These are phyloP conservation scores for Phlogophora meticulosa DNA, from an alignment of 2,888 invertebrate genomes.

Conservation along the genomic window DNA sequence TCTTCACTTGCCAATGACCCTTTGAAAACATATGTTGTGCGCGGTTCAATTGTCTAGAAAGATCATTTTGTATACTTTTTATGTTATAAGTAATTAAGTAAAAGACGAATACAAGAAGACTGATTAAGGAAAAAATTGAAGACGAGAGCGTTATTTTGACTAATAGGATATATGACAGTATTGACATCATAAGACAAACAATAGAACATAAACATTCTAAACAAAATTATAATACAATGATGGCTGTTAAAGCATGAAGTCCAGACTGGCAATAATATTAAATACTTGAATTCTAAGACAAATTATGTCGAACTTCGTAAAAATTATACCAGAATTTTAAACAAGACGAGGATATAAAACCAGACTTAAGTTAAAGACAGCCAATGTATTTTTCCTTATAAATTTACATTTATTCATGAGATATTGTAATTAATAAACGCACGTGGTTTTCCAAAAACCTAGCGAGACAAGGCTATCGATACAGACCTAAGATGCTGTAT, in stretches of 20 bases:
- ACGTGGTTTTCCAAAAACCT: slow-evolving; percentile 9
- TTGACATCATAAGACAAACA: slow-evolving; percentile 21
- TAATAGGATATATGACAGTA: neutral
- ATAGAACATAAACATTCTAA: slow-evolving; percentile 21
- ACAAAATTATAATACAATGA: slow-evolving; percentile 16
- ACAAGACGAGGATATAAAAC: neutral
- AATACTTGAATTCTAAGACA: neutral
- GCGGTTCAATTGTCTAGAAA: neutral
- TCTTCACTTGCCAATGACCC: slow-evolving; percentile 24
- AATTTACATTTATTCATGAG: slow-evolving; percentile 16
- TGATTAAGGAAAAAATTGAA: neutral
- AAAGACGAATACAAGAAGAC: too few relatives aligned
- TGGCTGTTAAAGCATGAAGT: slow-evolving; percentile 10
- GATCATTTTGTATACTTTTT: neutral
- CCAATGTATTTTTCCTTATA: slow-evolving; percentile 7
- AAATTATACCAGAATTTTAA: slow-evolving; percentile 1
- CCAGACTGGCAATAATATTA: slow-evolving; percentile 3
- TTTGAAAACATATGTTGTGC: slow-evolving; percentile 7
- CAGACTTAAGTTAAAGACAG: neutral
- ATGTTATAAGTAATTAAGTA: neutral
- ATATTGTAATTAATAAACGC: neutral
- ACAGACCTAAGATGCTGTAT: neutral
- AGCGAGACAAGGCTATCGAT: neutral
- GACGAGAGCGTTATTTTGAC: neutral
- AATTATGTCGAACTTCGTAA: neutral